Percentiles rank a stretch among this genome's conserved stretches.
These are phyloP conservation scores for Misgurnus anguillicaudatus DNA, from an alignment of 2,113 vertebrate genomes.

Conservation along the genomic window DNA sequence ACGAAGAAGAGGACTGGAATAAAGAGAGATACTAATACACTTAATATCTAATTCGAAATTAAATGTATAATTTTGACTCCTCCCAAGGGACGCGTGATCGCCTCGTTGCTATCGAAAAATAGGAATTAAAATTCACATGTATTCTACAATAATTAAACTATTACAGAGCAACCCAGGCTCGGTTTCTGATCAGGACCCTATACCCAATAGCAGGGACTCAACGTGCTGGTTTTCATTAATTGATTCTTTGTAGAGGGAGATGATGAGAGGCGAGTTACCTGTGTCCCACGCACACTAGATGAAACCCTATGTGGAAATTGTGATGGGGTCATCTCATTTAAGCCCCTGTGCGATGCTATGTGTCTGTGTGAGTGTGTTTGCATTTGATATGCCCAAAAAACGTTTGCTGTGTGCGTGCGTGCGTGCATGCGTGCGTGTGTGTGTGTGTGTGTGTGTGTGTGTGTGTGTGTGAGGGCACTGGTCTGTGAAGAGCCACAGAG, in stretches of 20 bases:
- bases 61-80: conserved; percentile 69
- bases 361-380: conserved; percentile 32
- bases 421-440: not conserved
- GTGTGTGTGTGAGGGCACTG: conserved; percentile 76
- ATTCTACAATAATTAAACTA: conserved; percentile 78
- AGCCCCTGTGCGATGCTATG: conserved; percentile 1
- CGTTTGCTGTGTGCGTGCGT: not conserved
- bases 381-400: conserved; percentile 24
- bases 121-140: conserved; percentile 74
- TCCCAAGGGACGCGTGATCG: conserved; percentile 64
- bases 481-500: conserved; percentile 88
- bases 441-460: conserved; percentile 1
- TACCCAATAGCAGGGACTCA: conserved; percentile 70
- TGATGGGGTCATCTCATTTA: conserved; percentile 31
- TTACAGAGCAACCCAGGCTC: conserved; percentile 70
- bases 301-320: conserved; percentile 21
- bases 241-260: conserved; percentile 80
- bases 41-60: conserved; percentile 71
- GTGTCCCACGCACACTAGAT: conserved; percentile 60
- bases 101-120: conserved; percentile 59
- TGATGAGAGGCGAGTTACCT: conserved; percentile 77
- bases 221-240: conserved; percentile 76
- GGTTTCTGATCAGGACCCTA: conserved; percentile 64
- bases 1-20: conserved; percentile 61
- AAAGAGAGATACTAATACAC: conserved; percentile 62